phyloP scores from a whole-genome alignment of 2,113 vertebrate genomes.

The Phaethon lepturus region DNA sequence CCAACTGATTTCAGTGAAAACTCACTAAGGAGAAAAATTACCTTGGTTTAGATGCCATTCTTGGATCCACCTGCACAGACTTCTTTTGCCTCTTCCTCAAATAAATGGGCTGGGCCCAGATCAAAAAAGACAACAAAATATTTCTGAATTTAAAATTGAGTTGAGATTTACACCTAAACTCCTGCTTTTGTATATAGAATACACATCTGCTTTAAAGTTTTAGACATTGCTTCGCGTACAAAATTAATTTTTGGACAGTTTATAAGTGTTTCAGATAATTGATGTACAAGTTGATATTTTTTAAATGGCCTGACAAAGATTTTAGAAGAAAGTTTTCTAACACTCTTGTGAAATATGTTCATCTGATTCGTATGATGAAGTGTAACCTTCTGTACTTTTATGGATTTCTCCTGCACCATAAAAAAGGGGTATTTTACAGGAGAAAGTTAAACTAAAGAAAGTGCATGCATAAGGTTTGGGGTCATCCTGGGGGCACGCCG shows the following conservation, averaged over 20 bases:
- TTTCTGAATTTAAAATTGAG: not conserved
- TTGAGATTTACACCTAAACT: not conserved
- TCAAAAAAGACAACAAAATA: not conserved
- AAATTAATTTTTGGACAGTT: not conserved
- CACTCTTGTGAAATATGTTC: no score
- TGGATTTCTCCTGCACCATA: no score
- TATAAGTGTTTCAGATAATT: not conserved
- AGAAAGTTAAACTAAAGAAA: no score
- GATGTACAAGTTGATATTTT: not conserved
- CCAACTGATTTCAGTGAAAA: not conserved
- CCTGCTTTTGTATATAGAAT: not conserved
- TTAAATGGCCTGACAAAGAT: not conserved
- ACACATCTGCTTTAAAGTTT: not conserved
- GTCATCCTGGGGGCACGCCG: no score
- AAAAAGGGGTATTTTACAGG: no score
- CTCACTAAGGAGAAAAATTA: not conserved
- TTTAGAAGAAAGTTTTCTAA: not conserved
- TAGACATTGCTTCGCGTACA: not conserved
- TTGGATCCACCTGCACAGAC: not conserved
- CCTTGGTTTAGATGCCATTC: not conserved
- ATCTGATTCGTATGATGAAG: no score
- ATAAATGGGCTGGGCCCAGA: not conserved
- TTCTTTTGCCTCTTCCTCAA: not conserved
- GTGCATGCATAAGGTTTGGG: no score
- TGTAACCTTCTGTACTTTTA: no score